phyloP scores from a whole-genome alignment of 2,113 vertebrate species.

The Oryzias celebensis region DNA sequence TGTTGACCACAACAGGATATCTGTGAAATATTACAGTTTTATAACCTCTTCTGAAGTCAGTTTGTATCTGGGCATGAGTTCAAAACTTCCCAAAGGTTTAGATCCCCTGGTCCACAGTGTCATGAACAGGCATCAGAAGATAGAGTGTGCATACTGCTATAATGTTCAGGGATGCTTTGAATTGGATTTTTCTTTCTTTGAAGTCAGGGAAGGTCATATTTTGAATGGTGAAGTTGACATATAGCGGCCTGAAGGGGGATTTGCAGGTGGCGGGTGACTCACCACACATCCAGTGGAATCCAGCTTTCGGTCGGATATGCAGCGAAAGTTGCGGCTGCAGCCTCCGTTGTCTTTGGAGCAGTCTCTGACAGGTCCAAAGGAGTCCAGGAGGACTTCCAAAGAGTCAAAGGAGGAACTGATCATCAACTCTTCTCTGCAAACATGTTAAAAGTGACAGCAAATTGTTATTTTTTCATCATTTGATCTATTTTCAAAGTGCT shows the following conservation, averaged over 20 bases:
- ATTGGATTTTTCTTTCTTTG: background rate
- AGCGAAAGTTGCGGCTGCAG: slow-evolving; percentile 97
- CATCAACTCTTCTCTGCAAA: slow-evolving; percentile 93
- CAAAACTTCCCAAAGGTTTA: slow-evolving; percentile 9
- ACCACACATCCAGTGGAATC: slow-evolving; percentile 97
- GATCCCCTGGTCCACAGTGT: slow-evolving; percentile 1
- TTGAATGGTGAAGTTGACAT: background rate
- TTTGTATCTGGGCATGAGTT: slow-evolving; percentile 5
- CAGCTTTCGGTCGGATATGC: slow-evolving; percentile 94
- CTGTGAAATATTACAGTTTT: slow-evolving; percentile 9
- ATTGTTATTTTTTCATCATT: background rate
- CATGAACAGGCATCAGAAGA: slow-evolving; percentile 12
- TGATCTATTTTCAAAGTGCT: too few relatives aligned
- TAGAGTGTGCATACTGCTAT: background rate
- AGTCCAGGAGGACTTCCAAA: slow-evolving; percentile 95
- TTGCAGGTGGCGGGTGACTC: slow-evolving; percentile 53
- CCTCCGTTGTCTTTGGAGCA: slow-evolving; percentile 95
- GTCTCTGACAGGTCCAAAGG: slow-evolving; percentile 94
- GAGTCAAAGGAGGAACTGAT: slow-evolving; percentile 98
- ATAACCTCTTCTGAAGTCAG: slow-evolving; percentile 1
- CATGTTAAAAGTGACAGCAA: background rate
- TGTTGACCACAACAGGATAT: slow-evolving; percentile 9
- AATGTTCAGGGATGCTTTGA: slow-evolving; percentile 6
- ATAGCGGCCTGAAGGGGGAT: background rate
- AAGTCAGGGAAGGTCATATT: background rate